Evolutionary conservation across 2,888 invertebrate genomes (phyloP), one percentile per base, ranked within the genome.

Genomic region (Melolontha melolontha): DNA sequence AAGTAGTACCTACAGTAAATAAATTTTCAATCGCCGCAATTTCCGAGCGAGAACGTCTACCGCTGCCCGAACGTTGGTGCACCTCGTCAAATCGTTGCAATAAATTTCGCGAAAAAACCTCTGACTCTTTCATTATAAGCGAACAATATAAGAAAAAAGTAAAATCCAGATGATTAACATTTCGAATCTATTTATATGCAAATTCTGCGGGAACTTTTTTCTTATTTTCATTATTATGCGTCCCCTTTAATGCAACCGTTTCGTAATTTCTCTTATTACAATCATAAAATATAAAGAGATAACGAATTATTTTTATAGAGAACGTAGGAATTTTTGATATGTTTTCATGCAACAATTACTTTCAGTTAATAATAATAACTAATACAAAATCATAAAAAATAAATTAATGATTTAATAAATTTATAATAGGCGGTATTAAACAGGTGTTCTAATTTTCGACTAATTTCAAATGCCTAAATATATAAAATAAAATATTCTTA

Each of bases 141-240:
- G 66, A 64, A 66, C 72, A 63, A 67, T 69, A 71, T 71, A 71
- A n/a, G 17, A 17, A 71, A 73, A 68, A 71, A 72, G 72, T 70
- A 72, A 73, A 74, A 72, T 71, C 71, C 67, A 69, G 71, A 66
- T 72, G 72, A 74, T 74, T 74, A 74, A 70, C 72, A 72, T 73
- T 69, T 70, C 54, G 70, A 73, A 71, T 72, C 74, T 73, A 73
- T 74, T 72, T 74, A 71, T 70, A 74, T 74, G 74, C 67, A 74
- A 74, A 74, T 74, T 71, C 50, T 59, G 52, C 51, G 57, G 47
- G 64, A 66, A 69, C 65, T 64, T 72, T 71, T 62, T 64, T 65
- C 62, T 67, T 68, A 67, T 69, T 72, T 70, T 51, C 50, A 50
- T 51, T 40, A 51, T 64, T 64, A 64, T 51, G 47, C 29, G 8